Evolutionary conservation across 2,797 vertebrate species (phyloP), one percentile per base, ranked within the genome.

Genomic region (Fistularia commersonii): DNA sequence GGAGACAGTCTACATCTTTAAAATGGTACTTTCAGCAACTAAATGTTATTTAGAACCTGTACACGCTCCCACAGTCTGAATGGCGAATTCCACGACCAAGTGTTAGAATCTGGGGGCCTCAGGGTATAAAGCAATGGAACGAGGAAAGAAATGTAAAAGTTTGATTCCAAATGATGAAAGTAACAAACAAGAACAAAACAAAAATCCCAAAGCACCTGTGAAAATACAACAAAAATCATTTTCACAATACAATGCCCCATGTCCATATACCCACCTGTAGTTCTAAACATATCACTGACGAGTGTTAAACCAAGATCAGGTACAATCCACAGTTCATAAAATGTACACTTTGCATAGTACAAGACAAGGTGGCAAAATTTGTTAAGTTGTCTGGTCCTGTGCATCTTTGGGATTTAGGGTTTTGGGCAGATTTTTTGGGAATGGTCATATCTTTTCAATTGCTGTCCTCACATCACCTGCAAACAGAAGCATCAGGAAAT

Each of bases 321-420:
- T 89, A 92, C 89, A 83, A 84, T 92, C 90, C 92, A 93, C 88
- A 91, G 84, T 89, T 91, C 83, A 71, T 88, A 90, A 85, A 91
- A 93, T 94, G 89, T 96, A 96, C 94, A 96, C 73, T 74, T 89
- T 98, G 97, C 97, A 98, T 98, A 99, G 96, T 95, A 94, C 93
- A 90, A 91, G 92, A 93, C 85, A 86, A 91, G 73, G 88, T 88
- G 87, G 86, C 81, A 76, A 76, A 83, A 80, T 70, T 56, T 74
- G 81, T 69, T 56, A 82, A 70, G 80, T 73, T 69, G 82, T 80
- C 85, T 82, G 82, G 89, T 91, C 88, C 90, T 90, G 81, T 87
- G 91, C 32, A 58, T 97, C 93, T 97, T 94, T 96, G 95, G 94
- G 92, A 91, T 88, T 71, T 50, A 80, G 87, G 90, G 88, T 82